These are phyloP conservation scores for Strongylocentrotus purpuratus DNA, from an alignment of 35 echinoderm and acorn worm genomes.

Conservation along the genomic window DNA sequence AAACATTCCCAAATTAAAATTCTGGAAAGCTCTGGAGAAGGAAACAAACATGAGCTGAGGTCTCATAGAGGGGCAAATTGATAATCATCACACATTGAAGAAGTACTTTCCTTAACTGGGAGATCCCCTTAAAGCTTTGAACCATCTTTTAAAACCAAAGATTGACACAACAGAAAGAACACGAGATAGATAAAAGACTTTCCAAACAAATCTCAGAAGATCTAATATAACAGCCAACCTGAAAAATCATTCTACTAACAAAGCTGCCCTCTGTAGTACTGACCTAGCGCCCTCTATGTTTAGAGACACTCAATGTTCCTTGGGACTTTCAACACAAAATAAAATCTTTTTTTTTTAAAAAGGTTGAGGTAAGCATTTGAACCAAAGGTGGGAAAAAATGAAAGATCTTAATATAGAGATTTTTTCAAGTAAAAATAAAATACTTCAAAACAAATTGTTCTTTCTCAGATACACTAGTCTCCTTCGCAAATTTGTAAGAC, in stretches of 20 bases:
- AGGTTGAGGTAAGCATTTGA: not conserved
- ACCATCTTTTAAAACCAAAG: not conserved
- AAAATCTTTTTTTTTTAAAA: not conserved
- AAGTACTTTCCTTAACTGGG: not conserved
- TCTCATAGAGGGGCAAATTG: not conserved
- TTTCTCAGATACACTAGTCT: not conserved
- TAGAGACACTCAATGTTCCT: conserved; percentile 1
- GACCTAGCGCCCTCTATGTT: not conserved
- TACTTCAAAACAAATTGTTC: not conserved
- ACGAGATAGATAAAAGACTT: not conserved
- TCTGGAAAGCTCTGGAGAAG: not conserved
- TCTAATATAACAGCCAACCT: not conserved
- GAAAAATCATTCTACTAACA: not conserved
- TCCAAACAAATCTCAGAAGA: not conserved
- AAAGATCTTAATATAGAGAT: not conserved
- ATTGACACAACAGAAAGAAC: not conserved
- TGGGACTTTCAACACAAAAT: not conserved
- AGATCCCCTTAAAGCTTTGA: not conserved
- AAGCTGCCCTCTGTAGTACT: not conserved
- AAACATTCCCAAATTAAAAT: not conserved
- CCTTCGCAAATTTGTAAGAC: not conserved
- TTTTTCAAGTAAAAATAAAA: not conserved
- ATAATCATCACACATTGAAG: not conserved
- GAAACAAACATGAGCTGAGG: not conserved
- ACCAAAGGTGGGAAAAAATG: not conserved